Conservation (phyloP, 2,113 vertebrate species). For the Prolemur simus region DNA sequence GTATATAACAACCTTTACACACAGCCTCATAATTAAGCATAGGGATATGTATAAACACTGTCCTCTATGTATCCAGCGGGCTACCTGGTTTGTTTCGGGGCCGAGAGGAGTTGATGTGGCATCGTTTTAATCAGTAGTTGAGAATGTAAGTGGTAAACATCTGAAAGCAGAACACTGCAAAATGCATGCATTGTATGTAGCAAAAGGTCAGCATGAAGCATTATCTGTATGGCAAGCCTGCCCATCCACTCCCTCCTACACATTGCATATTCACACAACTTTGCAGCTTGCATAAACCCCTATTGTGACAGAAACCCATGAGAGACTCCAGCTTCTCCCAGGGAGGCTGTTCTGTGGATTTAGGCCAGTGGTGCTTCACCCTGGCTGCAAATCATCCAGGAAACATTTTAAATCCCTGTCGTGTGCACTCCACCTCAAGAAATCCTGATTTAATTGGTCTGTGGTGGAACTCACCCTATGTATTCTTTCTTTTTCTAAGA, state of each 20-base stretch:
- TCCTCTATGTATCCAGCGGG: neutral
- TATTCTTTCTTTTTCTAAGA: neutral
- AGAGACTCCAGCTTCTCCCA: slow-evolving; percentile 27
- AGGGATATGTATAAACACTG: neutral
- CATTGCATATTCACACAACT: slow-evolving; percentile 24
- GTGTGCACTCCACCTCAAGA: neutral
- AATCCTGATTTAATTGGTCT: neutral
- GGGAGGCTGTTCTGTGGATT: slow-evolving; percentile 28
- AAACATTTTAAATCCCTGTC: neutral
- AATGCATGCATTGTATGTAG: slow-evolving; percentile 71
- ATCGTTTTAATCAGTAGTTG: neutral
- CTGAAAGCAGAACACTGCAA: slow-evolving; percentile 56
- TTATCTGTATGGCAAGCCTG: slow-evolving; percentile 54
- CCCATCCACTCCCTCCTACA: slow-evolving; percentile 66
- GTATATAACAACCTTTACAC: neutral
- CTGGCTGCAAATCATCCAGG: neutral
- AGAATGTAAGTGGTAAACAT: slow-evolving; percentile 62
- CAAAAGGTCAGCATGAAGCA: slow-evolving; percentile 72
- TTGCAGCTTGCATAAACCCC: slow-evolving; percentile 52
- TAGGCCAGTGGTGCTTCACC: neutral
- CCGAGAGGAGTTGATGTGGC: neutral
- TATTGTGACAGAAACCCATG: slow-evolving; percentile 65
- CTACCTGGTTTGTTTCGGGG: neutral
- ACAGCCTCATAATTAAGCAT: neutral
- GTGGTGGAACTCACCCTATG: neutral